A percentile compares a stretch with the other conserved stretches of the same genome.
Conservation (phyloP, 1,140 invertebrate genomes). For the Arion vulgaris region DNA sequence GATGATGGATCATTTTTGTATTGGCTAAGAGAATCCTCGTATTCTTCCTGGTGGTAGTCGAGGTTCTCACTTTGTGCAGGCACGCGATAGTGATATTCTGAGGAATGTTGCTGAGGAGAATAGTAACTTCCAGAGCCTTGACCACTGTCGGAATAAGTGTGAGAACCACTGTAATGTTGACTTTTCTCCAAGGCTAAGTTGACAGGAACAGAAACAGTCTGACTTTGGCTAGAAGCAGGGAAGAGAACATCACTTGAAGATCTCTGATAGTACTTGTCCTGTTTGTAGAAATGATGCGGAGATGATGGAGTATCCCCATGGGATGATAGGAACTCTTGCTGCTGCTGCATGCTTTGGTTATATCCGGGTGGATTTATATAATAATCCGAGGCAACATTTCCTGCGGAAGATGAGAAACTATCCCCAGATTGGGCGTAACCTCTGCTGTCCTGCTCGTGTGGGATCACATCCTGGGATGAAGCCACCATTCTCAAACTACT, state of each 20-base stretch:
- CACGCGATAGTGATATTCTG: not conserved
- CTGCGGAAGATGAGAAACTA: not conserved
- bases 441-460: not conserved
- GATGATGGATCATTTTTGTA: slow-evolving; percentile 18
- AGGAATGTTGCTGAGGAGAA: not conserved
- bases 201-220: not conserved
- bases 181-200: slow-evolving; percentile 14
- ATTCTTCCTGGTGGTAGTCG: slow-evolving; percentile 9
- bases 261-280: slow-evolving; percentile 6
- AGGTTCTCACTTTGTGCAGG: not conserved
- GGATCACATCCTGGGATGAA: not conserved
- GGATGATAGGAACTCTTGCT: slow-evolving; percentile 2
- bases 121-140: not conserved
- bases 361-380: not conserved
- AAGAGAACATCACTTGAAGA: not conserved
- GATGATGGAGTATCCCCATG: not conserved
- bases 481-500: not conserved
- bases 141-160: not conserved
- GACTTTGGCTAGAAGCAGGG: not conserved
- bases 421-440: not conserved
- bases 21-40: not conserved
- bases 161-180: not conserved
- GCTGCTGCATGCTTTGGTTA: not conserved
- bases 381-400: not conserved
- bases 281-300: not conserved